Percentiles rank a stretch among this genome's conserved stretches.
phyloP scores from a whole-genome alignment of 2,797 vertebrate species.

The Rhyacichthys aspro region DNA sequence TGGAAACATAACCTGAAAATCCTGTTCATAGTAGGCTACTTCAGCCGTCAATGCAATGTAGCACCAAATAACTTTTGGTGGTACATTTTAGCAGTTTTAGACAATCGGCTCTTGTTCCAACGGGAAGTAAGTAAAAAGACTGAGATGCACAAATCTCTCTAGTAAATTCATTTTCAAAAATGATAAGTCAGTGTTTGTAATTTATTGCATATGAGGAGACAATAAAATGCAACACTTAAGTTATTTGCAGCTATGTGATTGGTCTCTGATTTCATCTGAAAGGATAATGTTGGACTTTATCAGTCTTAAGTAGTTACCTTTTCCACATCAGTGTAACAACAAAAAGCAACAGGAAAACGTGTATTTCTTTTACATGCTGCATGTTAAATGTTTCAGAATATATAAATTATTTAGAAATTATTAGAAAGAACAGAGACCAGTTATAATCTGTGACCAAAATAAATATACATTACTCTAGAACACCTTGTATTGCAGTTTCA shows the following conservation, averaged over 20 bases:
- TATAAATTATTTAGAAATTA: too few relatives aligned
- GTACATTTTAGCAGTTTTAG: too few relatives aligned
- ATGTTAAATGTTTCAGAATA: conserved; percentile 32
- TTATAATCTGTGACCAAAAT: too few relatives aligned
- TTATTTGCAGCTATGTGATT: conserved; percentile 13
- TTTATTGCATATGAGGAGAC: conserved; percentile 17
- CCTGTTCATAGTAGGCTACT: neutral
- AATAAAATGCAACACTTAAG: conserved; percentile 28
- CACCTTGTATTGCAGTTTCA: too few relatives aligned
- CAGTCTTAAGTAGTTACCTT: conserved; percentile 5
- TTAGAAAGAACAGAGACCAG: too few relatives aligned
- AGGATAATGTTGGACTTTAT: conserved; percentile 21
- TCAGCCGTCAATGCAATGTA: too few relatives aligned
- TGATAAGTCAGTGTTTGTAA: conserved; percentile 3
- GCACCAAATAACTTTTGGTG: too few relatives aligned
- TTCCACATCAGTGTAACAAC: neutral
- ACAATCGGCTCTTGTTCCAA: too few relatives aligned
- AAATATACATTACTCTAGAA: too few relatives aligned
- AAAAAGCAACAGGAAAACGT: conserved; percentile 8
- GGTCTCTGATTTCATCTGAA: conserved; percentile 31
- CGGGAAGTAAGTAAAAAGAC: too few relatives aligned
- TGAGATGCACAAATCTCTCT: too few relatives aligned
- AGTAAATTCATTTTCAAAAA: conserved; percentile 17
- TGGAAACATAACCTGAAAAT: neutral
- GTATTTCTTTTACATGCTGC: conserved; percentile 11